These are phyloP conservation scores for Misgurnus anguillicaudatus DNA, from an alignment of 2,113 vertebrate species.

Conservation along the genomic window DNA sequence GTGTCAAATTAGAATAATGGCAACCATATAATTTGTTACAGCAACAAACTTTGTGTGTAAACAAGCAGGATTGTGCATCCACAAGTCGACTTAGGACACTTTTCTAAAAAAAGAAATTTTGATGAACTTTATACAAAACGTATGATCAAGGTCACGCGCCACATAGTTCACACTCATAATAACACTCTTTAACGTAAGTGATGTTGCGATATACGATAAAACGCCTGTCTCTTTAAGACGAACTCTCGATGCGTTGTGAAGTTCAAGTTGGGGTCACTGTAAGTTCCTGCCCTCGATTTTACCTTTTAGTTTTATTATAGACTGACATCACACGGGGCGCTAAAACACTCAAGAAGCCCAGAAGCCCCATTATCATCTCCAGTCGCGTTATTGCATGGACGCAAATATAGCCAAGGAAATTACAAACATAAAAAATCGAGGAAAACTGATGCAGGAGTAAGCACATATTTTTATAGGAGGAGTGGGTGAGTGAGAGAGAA, in stretches of 20 bases:
- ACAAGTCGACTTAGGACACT: not conserved
- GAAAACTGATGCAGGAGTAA: constrained; percentile 73
- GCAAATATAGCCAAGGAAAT: constrained; percentile 76
- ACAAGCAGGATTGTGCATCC: not conserved
- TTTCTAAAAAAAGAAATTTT: not conserved
- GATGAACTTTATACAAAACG: not conserved
- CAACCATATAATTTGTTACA: not conserved
- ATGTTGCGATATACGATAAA: constrained; percentile 55
- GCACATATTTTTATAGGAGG: constrained; percentile 71
- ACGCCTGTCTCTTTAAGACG: constrained; percentile 81
- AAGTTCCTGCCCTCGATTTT: constrained; percentile 85
- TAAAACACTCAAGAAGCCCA: constrained; percentile 73
- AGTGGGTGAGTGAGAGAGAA: constrained; percentile 50
- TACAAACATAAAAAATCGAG: constrained; percentile 66
- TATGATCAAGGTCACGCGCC: not conserved
- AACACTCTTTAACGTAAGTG: not conserved
- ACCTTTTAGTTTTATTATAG: constrained; percentile 84
- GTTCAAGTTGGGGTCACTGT: constrained; percentile 82
- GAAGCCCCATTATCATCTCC: constrained; percentile 74
- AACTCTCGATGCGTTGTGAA: constrained; percentile 71
- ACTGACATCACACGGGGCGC: constrained; percentile 81
- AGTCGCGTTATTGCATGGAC: constrained; percentile 65
- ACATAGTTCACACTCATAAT: not conserved
- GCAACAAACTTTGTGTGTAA: not conserved
- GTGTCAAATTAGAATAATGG: not conserved